These are phyloP conservation scores for Eurytoma californica DNA, from an alignment of 2,888 invertebrate species.

Conservation along the genomic window DNA sequence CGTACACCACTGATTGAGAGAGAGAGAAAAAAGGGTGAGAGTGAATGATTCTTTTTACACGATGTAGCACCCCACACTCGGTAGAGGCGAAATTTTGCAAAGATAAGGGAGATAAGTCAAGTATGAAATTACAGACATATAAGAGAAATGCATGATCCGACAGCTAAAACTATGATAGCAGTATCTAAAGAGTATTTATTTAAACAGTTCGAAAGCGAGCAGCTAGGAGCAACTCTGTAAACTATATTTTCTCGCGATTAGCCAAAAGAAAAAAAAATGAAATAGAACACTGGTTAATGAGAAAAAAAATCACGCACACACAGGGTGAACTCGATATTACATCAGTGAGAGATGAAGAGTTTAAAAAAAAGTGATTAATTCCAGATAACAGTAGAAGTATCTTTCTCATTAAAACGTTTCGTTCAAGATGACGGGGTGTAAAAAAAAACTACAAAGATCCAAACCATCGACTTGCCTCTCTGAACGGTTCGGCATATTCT, in stretches of 20 bases:
- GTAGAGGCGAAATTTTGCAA: neutral
- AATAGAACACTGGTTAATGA: conserved; percentile 71
- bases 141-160: conserved; percentile 39
- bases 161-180: conserved; percentile 46
- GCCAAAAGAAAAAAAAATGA: conserved; percentile 51
- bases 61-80: conserved; percentile 12
- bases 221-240: conserved; percentile 67
- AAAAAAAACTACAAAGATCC: conserved; percentile 73
- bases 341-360: conserved; percentile 61
- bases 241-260: conserved; percentile 25
- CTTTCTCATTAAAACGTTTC: conserved; percentile 22
- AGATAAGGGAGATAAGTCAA: conserved; percentile 15
- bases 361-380: conserved; percentile 58
- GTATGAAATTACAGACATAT: conserved; percentile 14
- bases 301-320: conserved; percentile 65
- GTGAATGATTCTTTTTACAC: conserved; percentile 43
- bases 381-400: conserved; percentile 61
- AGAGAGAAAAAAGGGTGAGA: conserved; percentile 26
- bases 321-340: conserved; percentile 67
- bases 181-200: conserved; percentile 38
- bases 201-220: conserved; percentile 67
- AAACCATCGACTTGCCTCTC: conserved; percentile 76
- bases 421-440: conserved; percentile 54
- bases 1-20: conserved; percentile 30
- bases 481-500: conserved; percentile 76